phyloP scores from a whole-genome alignment of 2,797 vertebrate species.

The Podarcis lilfordi region DNA sequence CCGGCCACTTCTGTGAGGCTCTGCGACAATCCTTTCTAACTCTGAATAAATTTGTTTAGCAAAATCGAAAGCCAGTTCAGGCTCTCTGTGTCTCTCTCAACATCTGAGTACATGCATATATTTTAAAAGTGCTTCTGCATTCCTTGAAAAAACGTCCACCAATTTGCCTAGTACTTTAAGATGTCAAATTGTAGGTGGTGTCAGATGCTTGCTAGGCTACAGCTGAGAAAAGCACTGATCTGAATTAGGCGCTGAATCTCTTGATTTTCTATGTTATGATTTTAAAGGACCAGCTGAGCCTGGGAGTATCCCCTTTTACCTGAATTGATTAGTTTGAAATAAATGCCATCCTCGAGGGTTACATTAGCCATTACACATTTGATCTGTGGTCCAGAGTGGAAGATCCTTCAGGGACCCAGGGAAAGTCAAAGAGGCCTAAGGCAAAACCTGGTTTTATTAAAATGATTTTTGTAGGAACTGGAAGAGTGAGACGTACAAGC shows the following conservation, averaged over 20 bases:
- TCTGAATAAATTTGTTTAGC: neutral
- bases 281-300: neutral
- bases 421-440: neutral
- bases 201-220: neutral
- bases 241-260: neutral
- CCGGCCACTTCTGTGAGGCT: neutral
- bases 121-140: neutral
- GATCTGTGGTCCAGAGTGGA: neutral
- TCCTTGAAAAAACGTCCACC: neutral
- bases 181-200: neutral
- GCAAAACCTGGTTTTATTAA: neutral
- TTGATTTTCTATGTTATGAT: neutral
- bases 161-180: neutral
- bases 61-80: conserved; percentile 6
- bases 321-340: conserved; percentile 13
- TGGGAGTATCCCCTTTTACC: neutral
- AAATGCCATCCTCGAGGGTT: neutral
- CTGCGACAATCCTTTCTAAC: neutral
- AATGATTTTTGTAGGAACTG: neutral
- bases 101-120: neutral
- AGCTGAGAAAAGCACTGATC: neutral
- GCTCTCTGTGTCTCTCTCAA: neutral
- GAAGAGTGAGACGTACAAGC: neutral
- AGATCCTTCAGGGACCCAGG: neutral
- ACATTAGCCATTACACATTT: neutral